Conservation (phyloP, 2,113 vertebrate genomes). For the Chlamydotis undulata region DNA sequence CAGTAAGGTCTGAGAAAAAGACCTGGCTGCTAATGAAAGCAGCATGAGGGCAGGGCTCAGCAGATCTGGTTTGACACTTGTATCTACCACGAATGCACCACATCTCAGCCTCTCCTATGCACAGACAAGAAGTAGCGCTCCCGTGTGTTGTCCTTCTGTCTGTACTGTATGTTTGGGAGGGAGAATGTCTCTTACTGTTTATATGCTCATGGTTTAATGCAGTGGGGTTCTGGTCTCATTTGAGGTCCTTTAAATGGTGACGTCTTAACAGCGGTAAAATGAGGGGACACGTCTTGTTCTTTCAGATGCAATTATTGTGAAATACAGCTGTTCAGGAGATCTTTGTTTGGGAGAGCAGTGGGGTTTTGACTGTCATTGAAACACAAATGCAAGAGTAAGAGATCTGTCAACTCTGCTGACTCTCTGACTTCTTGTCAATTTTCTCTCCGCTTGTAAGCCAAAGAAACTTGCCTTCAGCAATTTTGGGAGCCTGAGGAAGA, state of each 20-base stretch:
- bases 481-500: slow-evolving; percentile 92
- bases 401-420: neutral
- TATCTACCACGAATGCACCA: fast-evolving
- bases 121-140: neutral
- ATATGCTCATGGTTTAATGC: neutral
- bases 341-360: neutral
- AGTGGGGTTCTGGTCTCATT: neutral
- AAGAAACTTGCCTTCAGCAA: slow-evolving; percentile 91
- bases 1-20: neutral
- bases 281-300: neutral
- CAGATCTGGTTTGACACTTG: neutral
- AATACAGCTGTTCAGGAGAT: neutral
- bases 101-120: neutral
- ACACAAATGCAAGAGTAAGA: neutral
- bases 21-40: neutral
- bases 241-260: neutral
- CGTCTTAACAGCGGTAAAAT: neutral
- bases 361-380: neutral
- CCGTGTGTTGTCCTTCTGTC: neutral
- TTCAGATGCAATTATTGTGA: neutral
- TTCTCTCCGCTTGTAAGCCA: slow-evolving; percentile 78
- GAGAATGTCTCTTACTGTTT: neutral
- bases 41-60: neutral
- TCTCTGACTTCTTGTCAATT: neutral
- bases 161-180: neutral